Base-by-base conservation (phyloP, 2,113 vertebrate genomes). In the Halichoeres trimaculatus region DNA sequence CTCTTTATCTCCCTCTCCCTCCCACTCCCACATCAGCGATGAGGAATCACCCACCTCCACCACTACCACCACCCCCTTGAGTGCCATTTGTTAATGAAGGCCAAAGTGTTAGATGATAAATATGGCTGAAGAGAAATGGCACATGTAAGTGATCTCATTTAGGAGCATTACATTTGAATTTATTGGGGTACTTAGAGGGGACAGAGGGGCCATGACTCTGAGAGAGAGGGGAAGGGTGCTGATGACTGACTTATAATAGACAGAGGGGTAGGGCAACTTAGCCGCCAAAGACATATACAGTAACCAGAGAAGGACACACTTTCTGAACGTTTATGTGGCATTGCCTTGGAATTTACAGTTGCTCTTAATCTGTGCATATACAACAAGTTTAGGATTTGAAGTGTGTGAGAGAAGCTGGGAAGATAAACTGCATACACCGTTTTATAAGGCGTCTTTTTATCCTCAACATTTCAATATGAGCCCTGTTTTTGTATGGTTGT, bases 11-110 rank as follows among this genome's bases (percentile, higher is more conserved):
- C 43, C 41, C 61, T 34, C 62, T 12, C 54, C 43, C 22, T 47
- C 14, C 22, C 65, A 64, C 38, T 67, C 74, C 60, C 2, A 30
- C 17, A 64, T 81, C 80, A 82, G 85, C 40, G 72, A 87, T 86
- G 85, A 91, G 85, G 76, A 89, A 93, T 93, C 83, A 70, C 82
- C 71, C 80, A 65, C 75, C 75, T 19, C 60, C 75, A 47, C 60
- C 45, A 41, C 45, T 48, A 52, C 76, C 69, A 70, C 83, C 69
- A 36, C 72, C 69, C 78, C 85, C 86, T 86, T 78, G 83, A 93
- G 91, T 90, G 91, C 90, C 91, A 92, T 94, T 95, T 93, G 90
- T 92, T 94, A 94, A 95, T 94, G 93, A 94, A 94, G 93, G 93
- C 93, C 93, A 93, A 92, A 89, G 91, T 92, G 91, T 91, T 88